Conservation (phyloP, 2,888 invertebrate genomes). For the Lutraria lutraria region DNA sequence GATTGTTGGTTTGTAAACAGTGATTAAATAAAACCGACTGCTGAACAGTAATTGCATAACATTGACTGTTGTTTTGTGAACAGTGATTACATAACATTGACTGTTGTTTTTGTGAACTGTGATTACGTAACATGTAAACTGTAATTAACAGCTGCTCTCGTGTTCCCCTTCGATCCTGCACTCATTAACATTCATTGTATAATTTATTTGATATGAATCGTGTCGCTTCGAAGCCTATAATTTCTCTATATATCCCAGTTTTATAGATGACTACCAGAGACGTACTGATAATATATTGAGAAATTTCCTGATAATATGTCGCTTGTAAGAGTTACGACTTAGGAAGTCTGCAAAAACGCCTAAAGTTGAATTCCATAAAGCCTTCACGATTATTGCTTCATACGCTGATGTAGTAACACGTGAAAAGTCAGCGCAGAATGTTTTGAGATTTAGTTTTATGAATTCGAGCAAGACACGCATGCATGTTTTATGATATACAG, state of each 20-base stretch:
- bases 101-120: too few species aligned
- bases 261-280: background rate
- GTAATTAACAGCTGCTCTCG: background rate
- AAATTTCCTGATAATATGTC: background rate
- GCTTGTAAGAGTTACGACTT: background rate
- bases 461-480: too few species aligned
- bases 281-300: background rate
- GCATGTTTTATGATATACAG: too few species aligned
- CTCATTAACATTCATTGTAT: background rate
- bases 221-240: background rate
- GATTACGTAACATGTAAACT: too few species aligned
- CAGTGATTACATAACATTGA: too few species aligned
- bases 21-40: too few species aligned
- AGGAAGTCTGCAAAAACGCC: background rate
- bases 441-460: too few species aligned
- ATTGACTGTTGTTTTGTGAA: too few species aligned
- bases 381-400: background rate
- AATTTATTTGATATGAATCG: background rate
- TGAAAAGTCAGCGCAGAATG: too few species aligned
- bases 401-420: background rate
- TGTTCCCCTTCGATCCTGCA: background rate
- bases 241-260: background rate
- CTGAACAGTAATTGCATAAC: too few species aligned
- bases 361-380: background rate
- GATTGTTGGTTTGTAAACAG: too few species aligned